phyloP scores from a whole-genome alignment of 2,797 vertebrate species.

The Chaetophractus vellerosus region DNA sequence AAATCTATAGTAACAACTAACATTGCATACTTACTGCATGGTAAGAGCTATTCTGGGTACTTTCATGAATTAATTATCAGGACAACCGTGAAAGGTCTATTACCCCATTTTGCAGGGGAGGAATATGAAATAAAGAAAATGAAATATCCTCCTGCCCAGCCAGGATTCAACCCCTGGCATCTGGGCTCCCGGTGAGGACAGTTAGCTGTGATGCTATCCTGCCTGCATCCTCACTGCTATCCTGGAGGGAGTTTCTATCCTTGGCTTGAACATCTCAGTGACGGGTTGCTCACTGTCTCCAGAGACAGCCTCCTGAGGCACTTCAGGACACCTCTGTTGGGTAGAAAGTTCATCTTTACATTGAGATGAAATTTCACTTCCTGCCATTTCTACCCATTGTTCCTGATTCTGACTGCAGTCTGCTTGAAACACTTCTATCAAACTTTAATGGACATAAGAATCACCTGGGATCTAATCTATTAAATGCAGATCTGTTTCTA shows the following conservation, averaged over 20 bases:
- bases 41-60: neutral
- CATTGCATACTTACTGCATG: neutral
- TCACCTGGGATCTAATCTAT: neutral
- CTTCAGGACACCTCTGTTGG: neutral
- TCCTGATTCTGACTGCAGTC: neutral
- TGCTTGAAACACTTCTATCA: neutral
- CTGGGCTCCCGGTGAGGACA: neutral
- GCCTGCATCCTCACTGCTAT: rapidly evolving
- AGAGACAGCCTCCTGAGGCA: neutral
- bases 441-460: neutral
- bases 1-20: neutral
- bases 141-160: neutral
- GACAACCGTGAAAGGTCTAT: neutral
- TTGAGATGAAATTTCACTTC: neutral
- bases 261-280: neutral
- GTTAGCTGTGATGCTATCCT: neutral
- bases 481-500: neutral
- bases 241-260: too few relatives aligned
- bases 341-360: neutral
- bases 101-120: neutral
- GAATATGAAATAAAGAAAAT: neutral
- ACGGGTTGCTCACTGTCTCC: rapidly evolving
- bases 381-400: neutral
- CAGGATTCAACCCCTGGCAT: neutral
- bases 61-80: neutral